These are phyloP conservation scores for Fundulus diaphanus DNA, from an alignment of 2,797 vertebrate species.

Conservation along the genomic window DNA sequence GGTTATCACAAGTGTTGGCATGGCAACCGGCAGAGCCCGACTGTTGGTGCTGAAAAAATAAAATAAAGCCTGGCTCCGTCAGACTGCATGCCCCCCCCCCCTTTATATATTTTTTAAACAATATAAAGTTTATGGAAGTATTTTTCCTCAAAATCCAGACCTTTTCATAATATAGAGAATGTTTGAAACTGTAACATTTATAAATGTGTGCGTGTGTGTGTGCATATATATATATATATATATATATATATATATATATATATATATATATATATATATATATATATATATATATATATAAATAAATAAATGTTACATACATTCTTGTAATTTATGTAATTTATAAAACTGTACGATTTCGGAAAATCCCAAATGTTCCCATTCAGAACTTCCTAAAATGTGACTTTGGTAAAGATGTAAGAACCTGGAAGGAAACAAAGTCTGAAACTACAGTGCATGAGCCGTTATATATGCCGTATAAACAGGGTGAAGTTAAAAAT, in stretches of 20 bases:
- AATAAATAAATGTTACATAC: no score
- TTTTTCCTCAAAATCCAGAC: constrained; percentile 9
- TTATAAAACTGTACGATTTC: no score
- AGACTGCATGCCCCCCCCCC: no score
- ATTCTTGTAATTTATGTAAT: no score
- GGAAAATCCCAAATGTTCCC: neutral
- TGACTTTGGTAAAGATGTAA: neutral
- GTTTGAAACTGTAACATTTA: neutral
- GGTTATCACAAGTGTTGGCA: constrained; percentile 48
- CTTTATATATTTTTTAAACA: constrained; percentile 15
- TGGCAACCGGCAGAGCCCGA: constrained; percentile 55
- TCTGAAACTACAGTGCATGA: constrained; percentile 21
- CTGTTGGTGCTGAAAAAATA: constrained; percentile 40
- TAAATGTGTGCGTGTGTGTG: no score
- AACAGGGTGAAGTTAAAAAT: constrained; percentile 48
- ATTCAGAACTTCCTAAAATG: neutral
- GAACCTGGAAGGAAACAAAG: neutral
- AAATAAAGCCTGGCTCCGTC: constrained; percentile 39
- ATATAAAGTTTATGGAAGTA: neutral
- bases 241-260: no score
- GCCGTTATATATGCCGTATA: constrained; percentile 15
- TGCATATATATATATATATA: no score
- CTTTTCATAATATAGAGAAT: neutral
- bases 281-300: no score
- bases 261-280: no score